Evolutionary conservation across 2,797 vertebrate species (phyloP), one percentile per base, ranked within the genome.

Genomic region (Silurus aristotelis): DNA sequence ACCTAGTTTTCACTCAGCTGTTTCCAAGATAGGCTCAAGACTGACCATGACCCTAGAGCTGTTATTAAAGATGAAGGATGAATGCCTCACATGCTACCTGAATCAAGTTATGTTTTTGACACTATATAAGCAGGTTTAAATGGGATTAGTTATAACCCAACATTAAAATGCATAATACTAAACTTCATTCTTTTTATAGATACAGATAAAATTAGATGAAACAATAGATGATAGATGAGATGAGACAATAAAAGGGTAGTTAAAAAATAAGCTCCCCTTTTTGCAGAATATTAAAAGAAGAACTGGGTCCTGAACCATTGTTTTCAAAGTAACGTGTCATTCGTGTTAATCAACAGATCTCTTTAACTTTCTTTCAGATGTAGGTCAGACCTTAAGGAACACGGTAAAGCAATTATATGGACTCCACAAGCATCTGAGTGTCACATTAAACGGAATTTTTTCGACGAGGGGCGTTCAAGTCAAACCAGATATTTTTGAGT

Each of bases 371-470:
- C 89, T 52, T 6, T 15, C 14, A 25, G 46, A 55, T 56, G 48
- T 56, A 75, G n/a, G 22, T 73, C 46, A 48, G 22, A 46, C 68
- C 38, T 91, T 86, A 92, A 90, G 91, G 87, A 87, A 64, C 48
- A 87, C 84, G n/a, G 31, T 19, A n/a, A 77, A 79, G 68, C 20
- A 3, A 46, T 27, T 13, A 15, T 56, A 60, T 1, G 0, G 63
- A n/a, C 60, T 52, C 46, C 43, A 71, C 43, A 25, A 20, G 58
- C 38, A n/a, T 64, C 55, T 10, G 2, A 46, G 27, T 82, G 31
- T 80, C 55, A 22, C 61, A 17, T 52, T 6, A 2, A 52, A 6
- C 9, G 72, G n/a, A 72, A 52, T 1, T 52, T 48, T n/a, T 15
- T 52, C 31, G 31, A 38, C 2, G 31, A 38, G 31, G 31, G 31